Base-by-base conservation (phyloP, 2,113 vertebrate genomes). In the Noctilio leporinus region DNA sequence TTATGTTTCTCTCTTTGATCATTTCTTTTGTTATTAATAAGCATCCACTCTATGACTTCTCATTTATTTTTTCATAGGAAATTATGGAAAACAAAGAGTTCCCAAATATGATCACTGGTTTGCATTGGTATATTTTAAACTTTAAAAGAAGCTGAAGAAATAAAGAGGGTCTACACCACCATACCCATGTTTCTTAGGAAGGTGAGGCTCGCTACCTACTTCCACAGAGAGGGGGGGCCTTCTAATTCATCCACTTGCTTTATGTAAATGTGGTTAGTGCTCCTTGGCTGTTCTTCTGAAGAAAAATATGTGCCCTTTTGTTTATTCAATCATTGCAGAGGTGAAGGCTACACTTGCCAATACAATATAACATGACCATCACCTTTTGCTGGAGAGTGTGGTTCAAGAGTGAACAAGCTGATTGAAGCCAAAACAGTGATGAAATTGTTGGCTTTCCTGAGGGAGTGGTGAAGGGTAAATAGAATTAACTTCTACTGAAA, bases 21-120 rank as follows among this genome's bases (percentile, higher is more conserved):
- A 86, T 64, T 88, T 95, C 17, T 86, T 69, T 70, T 83, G 59
- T 49, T 45, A 24, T 75, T 95, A 93, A 45, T 85, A 38, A 91
- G 67, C 2, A 64, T 73, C 47, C 1, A 69, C 15, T 91, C 40
- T n/a, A 69, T 64, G 45, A 19, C 14, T 86, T 94, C 57, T 86
- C 51, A 80, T 91, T 91, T 76, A 49, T 86, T 78, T 96, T 94
- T 91, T 55, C 67, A 88, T 5, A 76, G 38, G 14, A 94, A 76
- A 93, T 86, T 70, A 76, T 70, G 43, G 85, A 33, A 49, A 77
- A 82, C 26, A 70, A 45, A 65, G 20, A 73, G 40, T 90, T 65
- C 10, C 22, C 19, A 59, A 40, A 81, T 72, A 43, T 72, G 47
- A 70, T 80, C 26, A 30, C 24, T 33, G 1, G 20, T 70, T 90